Evolutionary conservation across 2,888 invertebrate genomes (phyloP).

Genomic region (Tortrix viridana): DNA sequence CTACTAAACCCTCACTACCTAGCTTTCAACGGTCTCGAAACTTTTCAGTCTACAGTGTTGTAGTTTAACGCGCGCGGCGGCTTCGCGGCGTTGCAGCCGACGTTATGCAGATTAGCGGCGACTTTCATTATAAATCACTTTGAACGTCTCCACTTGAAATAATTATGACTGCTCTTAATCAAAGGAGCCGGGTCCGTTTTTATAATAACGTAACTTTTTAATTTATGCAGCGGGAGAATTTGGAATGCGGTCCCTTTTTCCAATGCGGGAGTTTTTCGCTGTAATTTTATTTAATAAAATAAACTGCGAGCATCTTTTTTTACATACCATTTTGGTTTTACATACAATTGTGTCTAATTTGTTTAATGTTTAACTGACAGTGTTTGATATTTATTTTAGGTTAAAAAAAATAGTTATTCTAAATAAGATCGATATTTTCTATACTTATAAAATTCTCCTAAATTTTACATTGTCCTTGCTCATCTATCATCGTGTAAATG

Average conservation of each 20-base stretch:
- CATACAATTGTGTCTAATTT: too few relatives aligned
- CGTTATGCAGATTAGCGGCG: conserved; percentile 58
- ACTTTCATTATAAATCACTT: conserved; percentile 58
- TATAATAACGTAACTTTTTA: conserved; percentile 38
- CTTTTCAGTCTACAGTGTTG: conserved; percentile 1
- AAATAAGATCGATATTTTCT: too few relatives aligned
- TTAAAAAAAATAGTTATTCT: too few relatives aligned
- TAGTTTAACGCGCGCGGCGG: background rate
- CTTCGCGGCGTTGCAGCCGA: conserved; percentile 6
- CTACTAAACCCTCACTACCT: conserved; percentile 6
- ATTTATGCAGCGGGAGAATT: conserved; percentile 26
- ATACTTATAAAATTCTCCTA: too few relatives aligned
- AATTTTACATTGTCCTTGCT: too few relatives aligned
- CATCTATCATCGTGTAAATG: too few relatives aligned
- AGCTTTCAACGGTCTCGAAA: conserved; percentile 16
- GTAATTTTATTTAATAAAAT: background rate
- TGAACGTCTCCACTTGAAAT: conserved; percentile 53
- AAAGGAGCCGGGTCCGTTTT: conserved; percentile 37
- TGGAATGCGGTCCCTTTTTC: conserved; percentile 7
- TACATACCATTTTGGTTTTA: too few relatives aligned
- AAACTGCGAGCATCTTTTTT: too few relatives aligned
- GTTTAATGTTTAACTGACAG: too few relatives aligned
- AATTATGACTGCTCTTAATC: conserved; percentile 57
- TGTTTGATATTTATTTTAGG: too few relatives aligned
- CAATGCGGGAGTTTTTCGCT: background rate